Percentiles rank a stretch among this genome's conserved stretches.
Evolutionary conservation across 2,113 vertebrate species (phyloP).

Genomic region (Mellivora capensis): DNA sequence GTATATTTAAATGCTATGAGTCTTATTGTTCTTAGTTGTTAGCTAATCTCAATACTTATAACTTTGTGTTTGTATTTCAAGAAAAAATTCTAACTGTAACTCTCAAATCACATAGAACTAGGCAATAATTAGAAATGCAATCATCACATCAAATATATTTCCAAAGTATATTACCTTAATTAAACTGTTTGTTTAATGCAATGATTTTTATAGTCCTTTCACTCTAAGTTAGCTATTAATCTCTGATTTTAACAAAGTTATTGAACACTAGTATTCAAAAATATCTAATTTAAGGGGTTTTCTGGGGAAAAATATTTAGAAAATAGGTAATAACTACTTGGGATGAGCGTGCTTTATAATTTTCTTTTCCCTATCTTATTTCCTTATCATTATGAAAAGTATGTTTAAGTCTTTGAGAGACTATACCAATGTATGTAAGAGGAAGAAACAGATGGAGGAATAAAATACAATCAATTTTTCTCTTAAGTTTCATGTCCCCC

Average conservation of each 20-base stretch:
- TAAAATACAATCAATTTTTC: background rate
- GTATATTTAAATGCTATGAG: background rate
- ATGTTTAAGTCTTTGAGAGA: background rate
- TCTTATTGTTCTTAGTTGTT: background rate
- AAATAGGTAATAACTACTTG: background rate
- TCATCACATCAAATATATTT: background rate
- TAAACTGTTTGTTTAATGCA: background rate
- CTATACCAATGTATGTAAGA: background rate
- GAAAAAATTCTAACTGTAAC: background rate
- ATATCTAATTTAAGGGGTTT: background rate
- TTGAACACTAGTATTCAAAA: background rate
- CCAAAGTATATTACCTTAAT: background rate
- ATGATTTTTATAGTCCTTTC: background rate
- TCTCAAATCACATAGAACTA: background rate
- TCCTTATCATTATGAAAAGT: background rate
- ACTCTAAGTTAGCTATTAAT: background rate
- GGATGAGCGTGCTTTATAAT: background rate
- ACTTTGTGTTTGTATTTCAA: background rate
- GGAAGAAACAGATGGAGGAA: background rate
- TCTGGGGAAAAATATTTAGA: background rate
- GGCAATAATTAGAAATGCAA: background rate
- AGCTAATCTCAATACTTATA: background rate
- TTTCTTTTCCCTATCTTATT: background rate
- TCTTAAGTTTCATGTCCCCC: too few relatives aligned
- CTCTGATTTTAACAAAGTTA: background rate